Base-by-base conservation (phyloP, 2,113 vertebrate species). In the Pseudois nayaur region DNA sequence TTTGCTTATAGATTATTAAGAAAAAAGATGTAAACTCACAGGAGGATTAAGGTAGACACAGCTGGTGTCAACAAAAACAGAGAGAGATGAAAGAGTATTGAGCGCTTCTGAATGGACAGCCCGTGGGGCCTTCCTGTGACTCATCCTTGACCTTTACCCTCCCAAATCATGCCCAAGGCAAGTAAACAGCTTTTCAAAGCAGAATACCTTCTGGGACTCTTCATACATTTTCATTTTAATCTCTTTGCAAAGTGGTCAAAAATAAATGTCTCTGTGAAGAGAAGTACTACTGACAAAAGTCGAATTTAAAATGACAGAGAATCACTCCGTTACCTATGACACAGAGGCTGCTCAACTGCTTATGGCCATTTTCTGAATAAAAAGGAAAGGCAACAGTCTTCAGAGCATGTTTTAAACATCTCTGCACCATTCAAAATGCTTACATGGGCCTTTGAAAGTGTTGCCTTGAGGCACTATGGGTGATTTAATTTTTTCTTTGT, bases 161-260 rank as follows among this genome's bases (percentile, higher is more conserved):
- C 97, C 48, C 96, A 95, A 95, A 98, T 62, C 96, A 97, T 87
- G 98, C 98, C 98, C 93, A 97, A 98, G 97, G 98, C 98, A 98
- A 98, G 97, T 96, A 98, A 98, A 98, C 97, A 98, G 98, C 95
- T 94, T 98, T 98, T 98, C 96, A 98, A 98, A 98, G 97, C 87
- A 97, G 94, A 95, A 87, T 90, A 92, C 98, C 97, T 98, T 98
- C 97, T 98, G 98, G 98, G 98, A 97, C 98, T 98, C 97, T 98
- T 98, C 95, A 40, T 97, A 92, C 97, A 97, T 98, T 98, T 98
- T 98, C 97, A 97, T 98, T 98, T 98, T 98, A 98, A 98, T 98
- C 97, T 98, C 45, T 27, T 94, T 97, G 98, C 96, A 98, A 98
- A 98, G 95, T 48, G 55, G 97, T 89, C 79, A 97, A 96, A 98